A percentile compares a stretch with the other conserved stretches of the same genome.
Evolutionary conservation across 2,797 vertebrate genomes (phyloP).

Genomic region (Lacerta agilis): DNA sequence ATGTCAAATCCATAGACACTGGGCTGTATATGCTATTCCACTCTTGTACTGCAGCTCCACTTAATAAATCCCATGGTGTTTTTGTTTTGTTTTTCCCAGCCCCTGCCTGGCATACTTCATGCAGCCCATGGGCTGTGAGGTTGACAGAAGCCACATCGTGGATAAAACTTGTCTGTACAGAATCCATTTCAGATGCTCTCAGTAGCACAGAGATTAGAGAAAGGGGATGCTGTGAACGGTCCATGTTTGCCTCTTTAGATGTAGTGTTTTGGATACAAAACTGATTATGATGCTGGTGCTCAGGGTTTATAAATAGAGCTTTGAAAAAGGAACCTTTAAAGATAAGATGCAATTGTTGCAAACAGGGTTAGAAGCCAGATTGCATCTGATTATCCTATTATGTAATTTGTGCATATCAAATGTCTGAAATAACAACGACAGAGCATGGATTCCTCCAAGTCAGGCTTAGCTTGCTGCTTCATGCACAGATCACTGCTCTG

Average conservation of each 20-base stretch:
- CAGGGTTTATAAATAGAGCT: not conserved
- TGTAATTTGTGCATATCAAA: not conserved
- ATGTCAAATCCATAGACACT: not conserved
- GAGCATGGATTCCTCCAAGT: not conserved
- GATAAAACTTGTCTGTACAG: not conserved
- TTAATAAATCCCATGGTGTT: not conserved
- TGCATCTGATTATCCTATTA: not conserved
- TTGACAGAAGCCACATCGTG: not conserved
- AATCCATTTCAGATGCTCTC: not conserved
- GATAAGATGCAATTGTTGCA: not conserved
- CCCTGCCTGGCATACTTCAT: not conserved
- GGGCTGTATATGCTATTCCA: not conserved
- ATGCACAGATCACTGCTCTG: not conserved
- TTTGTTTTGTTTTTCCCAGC: not conserved
- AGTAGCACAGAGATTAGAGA: not conserved
- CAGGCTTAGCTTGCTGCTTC: constrained; percentile 12
- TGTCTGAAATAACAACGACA: not conserved
- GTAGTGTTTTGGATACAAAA: not conserved
- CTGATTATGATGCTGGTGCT: not conserved
- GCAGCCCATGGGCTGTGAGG: not conserved
- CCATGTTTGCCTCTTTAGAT: not conserved
- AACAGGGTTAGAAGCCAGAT: not conserved
- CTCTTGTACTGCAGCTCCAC: not conserved
- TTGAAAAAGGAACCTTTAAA: not conserved
- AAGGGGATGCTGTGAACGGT: not conserved